Conservation (phyloP, 2,113 vertebrate genomes). For the Tetraodon nigroviridis region DNA sequence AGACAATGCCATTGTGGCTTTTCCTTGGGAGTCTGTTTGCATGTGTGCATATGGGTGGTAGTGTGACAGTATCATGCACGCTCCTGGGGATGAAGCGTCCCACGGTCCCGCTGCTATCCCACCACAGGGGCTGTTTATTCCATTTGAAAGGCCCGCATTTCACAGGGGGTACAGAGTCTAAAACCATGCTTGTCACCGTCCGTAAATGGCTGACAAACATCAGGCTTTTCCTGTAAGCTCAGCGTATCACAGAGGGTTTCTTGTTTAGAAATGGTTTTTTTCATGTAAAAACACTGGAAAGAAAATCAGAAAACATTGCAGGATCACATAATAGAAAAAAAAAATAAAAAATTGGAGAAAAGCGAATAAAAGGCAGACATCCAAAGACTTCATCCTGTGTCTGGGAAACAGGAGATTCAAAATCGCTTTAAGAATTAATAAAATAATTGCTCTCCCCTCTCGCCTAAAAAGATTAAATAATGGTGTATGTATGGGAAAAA, state of each 20-base stretch:
- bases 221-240: constrained; percentile 29
- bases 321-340: constrained; percentile 4
- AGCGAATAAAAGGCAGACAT: constrained; percentile 23
- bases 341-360: neutral
- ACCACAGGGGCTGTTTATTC: constrained; percentile 54
- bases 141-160: constrained; percentile 41
- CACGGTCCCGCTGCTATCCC: constrained; percentile 50
- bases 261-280: constrained; percentile 5
- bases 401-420: constrained; percentile 27
- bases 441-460: constrained; percentile 45
- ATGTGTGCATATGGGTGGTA: neutral
- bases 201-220: constrained; percentile 63
- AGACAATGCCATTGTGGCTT: constrained; percentile 48
- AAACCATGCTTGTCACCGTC: constrained; percentile 53
- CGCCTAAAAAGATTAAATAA: no score
- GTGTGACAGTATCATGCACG: constrained; percentile 38
- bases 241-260: constrained; percentile 33
- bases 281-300: constrained; percentile 22
- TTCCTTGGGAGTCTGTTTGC: constrained; percentile 21
- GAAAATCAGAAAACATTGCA: constrained; percentile 10
- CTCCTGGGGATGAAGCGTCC: constrained; percentile 51
- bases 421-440: constrained; percentile 52
- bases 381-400: constrained; percentile 19
- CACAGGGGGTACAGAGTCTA: constrained; percentile 36
- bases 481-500: constrained; percentile 83